Conservation (phyloP, 2,888 invertebrate genomes). For the Lithophane ornitopus region DNA sequence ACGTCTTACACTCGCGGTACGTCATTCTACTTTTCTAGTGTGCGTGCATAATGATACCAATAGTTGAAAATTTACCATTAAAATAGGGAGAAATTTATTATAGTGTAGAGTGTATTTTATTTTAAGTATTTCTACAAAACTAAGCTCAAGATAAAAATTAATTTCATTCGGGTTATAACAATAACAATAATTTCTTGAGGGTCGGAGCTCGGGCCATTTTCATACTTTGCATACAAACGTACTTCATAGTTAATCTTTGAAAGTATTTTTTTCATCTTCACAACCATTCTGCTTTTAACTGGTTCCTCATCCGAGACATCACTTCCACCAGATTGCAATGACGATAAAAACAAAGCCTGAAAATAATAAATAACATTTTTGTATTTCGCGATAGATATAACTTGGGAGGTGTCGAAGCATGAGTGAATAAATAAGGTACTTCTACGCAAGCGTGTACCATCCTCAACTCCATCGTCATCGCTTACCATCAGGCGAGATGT, state of each 20-base stretch:
- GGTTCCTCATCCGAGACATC: not conserved
- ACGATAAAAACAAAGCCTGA: not conserved
- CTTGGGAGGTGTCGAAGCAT: not conserved
- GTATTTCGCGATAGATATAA: not conserved
- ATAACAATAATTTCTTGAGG: not conserved
- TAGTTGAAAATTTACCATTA: not conserved
- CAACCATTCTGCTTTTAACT: not conserved
- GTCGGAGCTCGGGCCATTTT: not conserved
- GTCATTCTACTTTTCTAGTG: not conserved
- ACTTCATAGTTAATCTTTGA: not conserved
- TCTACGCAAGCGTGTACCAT: not conserved
- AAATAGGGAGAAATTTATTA: not conserved
- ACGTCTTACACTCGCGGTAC: not conserved
- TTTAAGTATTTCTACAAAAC: not conserved
- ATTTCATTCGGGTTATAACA: not conserved
- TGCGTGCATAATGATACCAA: not conserved
- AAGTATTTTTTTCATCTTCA: not conserved
- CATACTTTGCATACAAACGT: not conserved
- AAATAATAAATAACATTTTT: not conserved
- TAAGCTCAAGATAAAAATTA: not conserved
- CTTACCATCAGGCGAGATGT: not conserved
- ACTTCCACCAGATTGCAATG: not conserved
- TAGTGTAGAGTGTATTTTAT: not conserved
- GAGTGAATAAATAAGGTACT: not conserved
- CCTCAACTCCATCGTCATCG: too few relatives aligned